A percentile compares a stretch with the other conserved stretches of the same genome.
Conservation (phyloP, 2,113 vertebrate genomes). For the Psittacus erithacus region DNA sequence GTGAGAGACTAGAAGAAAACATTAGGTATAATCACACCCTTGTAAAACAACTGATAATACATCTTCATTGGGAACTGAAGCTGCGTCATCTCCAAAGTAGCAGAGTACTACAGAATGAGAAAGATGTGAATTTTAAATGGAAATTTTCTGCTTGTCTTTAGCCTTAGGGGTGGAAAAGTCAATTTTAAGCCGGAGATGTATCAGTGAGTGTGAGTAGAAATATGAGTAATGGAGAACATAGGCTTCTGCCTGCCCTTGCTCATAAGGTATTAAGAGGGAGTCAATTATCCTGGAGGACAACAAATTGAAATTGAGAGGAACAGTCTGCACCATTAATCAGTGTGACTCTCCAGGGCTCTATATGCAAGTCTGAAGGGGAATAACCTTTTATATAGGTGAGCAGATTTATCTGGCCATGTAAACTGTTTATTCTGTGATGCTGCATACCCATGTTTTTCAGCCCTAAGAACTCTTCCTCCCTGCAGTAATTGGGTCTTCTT, state of each 20-base stretch:
- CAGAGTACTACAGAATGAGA: background rate
- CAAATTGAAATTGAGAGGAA: constrained; percentile 33
- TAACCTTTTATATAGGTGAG: background rate
- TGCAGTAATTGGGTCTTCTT: background rate
- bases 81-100: background rate
- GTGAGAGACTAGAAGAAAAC: background rate
- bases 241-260: background rate
- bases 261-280: background rate
- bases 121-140: background rate
- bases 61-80: background rate
- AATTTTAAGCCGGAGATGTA: background rate
- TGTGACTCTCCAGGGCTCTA: background rate
- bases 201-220: background rate
- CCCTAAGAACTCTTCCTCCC: background rate
- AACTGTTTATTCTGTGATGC: background rate
- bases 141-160: constrained; percentile 2
- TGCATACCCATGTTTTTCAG: background rate
- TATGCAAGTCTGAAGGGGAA: background rate
- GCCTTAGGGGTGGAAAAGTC: background rate
- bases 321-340: background rate
- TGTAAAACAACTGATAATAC: background rate
- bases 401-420: background rate
- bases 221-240: background rate
- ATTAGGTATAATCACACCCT: background rate
- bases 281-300: background rate